Base-by-base conservation (phyloP, 2,888 invertebrate species). In the Acleris literana region DNA sequence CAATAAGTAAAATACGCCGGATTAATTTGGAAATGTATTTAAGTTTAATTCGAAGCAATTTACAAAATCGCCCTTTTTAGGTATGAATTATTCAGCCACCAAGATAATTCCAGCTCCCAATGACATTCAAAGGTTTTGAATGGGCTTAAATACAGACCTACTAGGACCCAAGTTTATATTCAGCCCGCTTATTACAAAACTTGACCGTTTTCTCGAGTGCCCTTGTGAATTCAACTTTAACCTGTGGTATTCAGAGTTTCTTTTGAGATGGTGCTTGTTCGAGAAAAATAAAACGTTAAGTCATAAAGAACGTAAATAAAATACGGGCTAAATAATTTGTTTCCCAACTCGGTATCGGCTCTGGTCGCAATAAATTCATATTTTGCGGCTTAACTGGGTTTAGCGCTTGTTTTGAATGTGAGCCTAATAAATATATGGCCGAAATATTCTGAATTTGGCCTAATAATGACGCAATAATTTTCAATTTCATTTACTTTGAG, bases 311-410 rank as follows among this genome's bases (percentile, higher is more conserved):
- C 60, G 46, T 68, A 68, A 69, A 69, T 65, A 68, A 68, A 68
- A 68, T 68, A 64, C 61, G 57, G 58, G 54, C 46, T 55, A 46
- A 57, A 64, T 69, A 69, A 70, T 69, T 69, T 69, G 70, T 70
- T 69, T 60, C 51, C 55, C 59, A 61, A 63, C 53, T 67, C 46
- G 25, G 62, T 59, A 64, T 68, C 68, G 68, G 63, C 52, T n/a
- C 18, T 39, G 57, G 44, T 52, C 22, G 68, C 67, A 48, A 70
- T 70, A 70, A 70, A 70, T 70, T 64, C 68, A 69, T 70, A 69
- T 70, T 70, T 68, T n/a, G 63, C 54, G 51, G 63, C 65, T 64
- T 59, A 61, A 44, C 49, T 49, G 56, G 62, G 22, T 66, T 66
- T 62, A 33, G 59, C 54, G 46, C n/a, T 29, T 29, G 51, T 53